These are phyloP conservation scores for Sitta carolinensis DNA, from an alignment of 2,797 vertebrate species.

Conservation along the genomic window DNA sequence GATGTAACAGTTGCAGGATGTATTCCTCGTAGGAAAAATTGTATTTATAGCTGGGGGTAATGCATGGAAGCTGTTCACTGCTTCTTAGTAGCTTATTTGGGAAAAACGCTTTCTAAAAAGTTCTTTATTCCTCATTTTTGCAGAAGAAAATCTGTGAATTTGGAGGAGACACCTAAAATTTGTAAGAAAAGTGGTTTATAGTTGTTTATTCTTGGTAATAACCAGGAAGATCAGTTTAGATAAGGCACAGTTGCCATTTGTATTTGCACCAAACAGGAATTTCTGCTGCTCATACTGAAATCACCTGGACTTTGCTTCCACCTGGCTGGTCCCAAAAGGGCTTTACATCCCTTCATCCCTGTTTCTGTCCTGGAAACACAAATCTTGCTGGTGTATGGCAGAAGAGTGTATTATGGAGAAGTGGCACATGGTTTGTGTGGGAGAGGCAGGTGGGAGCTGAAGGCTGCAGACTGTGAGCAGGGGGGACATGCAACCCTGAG, in stretches of 20 bases:
- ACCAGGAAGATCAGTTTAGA: neutral
- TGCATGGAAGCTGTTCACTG: neutral
- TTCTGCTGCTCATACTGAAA: neutral
- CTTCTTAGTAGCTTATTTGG: neutral
- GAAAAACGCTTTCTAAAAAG: neutral
- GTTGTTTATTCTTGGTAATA: neutral
- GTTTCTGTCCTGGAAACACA: neutral
- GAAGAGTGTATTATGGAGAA: neutral
- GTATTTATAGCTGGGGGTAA: neutral
- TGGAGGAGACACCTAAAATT: neutral
- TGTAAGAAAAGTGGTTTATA: neutral
- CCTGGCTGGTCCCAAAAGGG: neutral
- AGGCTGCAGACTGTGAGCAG: neutral
- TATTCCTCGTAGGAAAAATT: neutral
- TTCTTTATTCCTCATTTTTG: neutral
- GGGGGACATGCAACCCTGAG: neutral
- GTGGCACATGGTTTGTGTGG: neutral
- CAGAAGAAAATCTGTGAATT: neutral
- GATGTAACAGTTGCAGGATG: neutral
- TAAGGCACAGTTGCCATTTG: fast-evolving
- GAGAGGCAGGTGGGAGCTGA: neutral
- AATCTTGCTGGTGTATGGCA: neutral
- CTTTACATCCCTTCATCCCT: neutral
- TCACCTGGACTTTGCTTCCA: neutral
- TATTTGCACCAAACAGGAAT: neutral